Conservation (phyloP, 2,888 invertebrate genomes). For the Hofmannophila pseudospretella region DNA sequence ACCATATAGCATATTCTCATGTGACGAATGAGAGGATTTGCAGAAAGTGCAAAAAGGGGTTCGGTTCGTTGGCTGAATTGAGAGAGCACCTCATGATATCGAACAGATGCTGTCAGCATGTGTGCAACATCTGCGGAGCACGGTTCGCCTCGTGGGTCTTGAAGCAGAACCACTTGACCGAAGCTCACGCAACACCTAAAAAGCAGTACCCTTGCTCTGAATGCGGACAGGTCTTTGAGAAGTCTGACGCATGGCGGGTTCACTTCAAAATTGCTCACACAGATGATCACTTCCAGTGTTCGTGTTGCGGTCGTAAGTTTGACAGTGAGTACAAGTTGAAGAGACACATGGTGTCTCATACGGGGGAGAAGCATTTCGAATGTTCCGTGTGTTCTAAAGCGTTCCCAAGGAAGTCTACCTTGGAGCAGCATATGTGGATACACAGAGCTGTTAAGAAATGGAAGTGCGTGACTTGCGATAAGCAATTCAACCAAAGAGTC, state of each 20-base stretch:
- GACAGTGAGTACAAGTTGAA: conserved; percentile 41
- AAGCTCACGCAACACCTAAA: conserved; percentile 22
- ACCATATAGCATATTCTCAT: conserved; percentile 22
- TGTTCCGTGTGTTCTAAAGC: conserved; percentile 39
- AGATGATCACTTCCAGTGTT: conserved; percentile 15
- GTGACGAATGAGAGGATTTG: conserved; percentile 18
- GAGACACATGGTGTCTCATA: conserved; percentile 47
- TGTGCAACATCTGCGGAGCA: conserved; percentile 27
- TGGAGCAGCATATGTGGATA: conserved; percentile 28
- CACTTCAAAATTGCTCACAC: conserved; percentile 26
- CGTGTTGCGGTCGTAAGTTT: conserved; percentile 30
- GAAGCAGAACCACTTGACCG: conserved; percentile 22
- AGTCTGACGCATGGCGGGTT: conserved; percentile 17
- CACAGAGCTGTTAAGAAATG: conserved; percentile 23
- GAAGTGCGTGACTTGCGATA: conserved; percentile 22
- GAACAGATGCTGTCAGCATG: conserved; percentile 25
- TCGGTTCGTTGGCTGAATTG: conserved; percentile 22
- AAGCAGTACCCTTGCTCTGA: conserved; percentile 25
- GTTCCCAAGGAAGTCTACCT: conserved; percentile 21
- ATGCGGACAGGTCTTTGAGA: conserved; percentile 25
- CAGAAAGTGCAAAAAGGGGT: conserved; percentile 26
- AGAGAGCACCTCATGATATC: conserved; percentile 23
- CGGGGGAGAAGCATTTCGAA: conserved; percentile 38
- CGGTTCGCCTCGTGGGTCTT: conserved; percentile 24
- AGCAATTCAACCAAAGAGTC: conserved; percentile 26